Evolutionary conservation across 2,888 invertebrate genomes (phyloP).

Genomic region (Acronicta psi): DNA sequence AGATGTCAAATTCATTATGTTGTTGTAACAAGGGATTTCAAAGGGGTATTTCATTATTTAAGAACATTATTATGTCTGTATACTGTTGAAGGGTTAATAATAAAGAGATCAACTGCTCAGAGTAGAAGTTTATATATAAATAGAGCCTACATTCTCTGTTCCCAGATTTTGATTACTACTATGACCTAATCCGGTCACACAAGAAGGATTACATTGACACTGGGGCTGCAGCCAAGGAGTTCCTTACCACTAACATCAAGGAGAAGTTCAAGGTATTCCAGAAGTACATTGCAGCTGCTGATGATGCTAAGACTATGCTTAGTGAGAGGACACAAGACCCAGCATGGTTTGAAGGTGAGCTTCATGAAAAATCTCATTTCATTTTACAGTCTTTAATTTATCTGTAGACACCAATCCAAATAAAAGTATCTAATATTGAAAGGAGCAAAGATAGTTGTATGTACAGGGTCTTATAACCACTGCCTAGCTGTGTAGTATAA

Average conservation of each 20-base stretch:
- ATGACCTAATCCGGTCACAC: slow-evolving; percentile 91
- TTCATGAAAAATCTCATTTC: too few species aligned
- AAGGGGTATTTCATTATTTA: too few species aligned
- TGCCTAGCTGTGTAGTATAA: too few species aligned
- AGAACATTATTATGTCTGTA: too few species aligned
- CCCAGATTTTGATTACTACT: slow-evolving; percentile 92
- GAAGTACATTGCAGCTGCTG: slow-evolving; percentile 78
- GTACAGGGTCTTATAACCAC: too few species aligned
- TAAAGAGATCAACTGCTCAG: slow-evolving; percentile 1
- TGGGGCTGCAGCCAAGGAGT: slow-evolving; percentile 92
- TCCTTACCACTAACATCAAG: slow-evolving; percentile 91
- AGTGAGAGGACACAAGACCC: slow-evolving; percentile 92
- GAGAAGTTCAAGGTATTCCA: slow-evolving; percentile 84
- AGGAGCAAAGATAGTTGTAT: too few species aligned
- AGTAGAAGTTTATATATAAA: not conserved
- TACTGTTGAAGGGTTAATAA: too few species aligned
- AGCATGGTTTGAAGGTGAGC: slow-evolving; percentile 93
- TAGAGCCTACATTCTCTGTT: slow-evolving; percentile 24
- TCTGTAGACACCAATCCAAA: too few species aligned
- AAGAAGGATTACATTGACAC: slow-evolving; percentile 92
- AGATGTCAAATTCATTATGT: too few species aligned
- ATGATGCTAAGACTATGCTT: slow-evolving; percentile 89
- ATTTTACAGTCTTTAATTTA: not conserved
- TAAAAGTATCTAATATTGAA: too few species aligned
- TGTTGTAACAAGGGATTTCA: too few species aligned